These are phyloP conservation scores for Coenonympha glycerion DNA, from an alignment of 2,888 invertebrate genomes.

Conservation along the genomic window DNA sequence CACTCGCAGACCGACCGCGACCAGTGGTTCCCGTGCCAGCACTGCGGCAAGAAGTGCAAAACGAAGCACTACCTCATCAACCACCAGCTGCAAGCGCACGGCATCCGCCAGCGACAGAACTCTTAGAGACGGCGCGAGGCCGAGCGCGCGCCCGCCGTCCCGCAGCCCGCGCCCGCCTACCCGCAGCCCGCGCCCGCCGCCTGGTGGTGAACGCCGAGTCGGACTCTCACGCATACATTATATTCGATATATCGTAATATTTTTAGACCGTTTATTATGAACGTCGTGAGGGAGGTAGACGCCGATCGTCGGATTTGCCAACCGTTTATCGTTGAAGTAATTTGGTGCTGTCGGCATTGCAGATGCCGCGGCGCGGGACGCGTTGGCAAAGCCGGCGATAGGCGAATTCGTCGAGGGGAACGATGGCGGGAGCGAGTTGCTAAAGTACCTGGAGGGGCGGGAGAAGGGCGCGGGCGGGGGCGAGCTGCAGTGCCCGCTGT, in stretches of 20 bases:
- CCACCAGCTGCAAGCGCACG: slow-evolving; percentile 84
- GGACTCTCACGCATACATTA: slow-evolving; percentile 6
- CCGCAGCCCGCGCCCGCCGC: slow-evolving; percentile 27
- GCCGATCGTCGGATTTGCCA: slow-evolving; percentile 55
- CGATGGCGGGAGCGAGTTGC: slow-evolving; percentile 48
- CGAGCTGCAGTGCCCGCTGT: slow-evolving; percentile 81
- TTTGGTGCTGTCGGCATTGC: slow-evolving; percentile 76
- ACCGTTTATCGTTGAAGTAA: slow-evolving; percentile 48
- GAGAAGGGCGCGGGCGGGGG: slow-evolving; percentile 27
- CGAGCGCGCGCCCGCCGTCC: slow-evolving; percentile 44
- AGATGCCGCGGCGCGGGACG: slow-evolving; percentile 60
- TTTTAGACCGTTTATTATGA: slow-evolving; percentile 56
- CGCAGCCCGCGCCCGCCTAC: slow-evolving; percentile 38
- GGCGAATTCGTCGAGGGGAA: slow-evolving; percentile 45
- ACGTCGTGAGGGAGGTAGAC: slow-evolving; percentile 33
- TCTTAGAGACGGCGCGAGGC: slow-evolving; percentile 67
- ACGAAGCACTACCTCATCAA: slow-evolving; percentile 86
- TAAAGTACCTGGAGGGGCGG: slow-evolving; percentile 37
- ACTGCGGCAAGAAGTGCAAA: slow-evolving; percentile 85
- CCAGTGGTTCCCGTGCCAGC: slow-evolving; percentile 82
- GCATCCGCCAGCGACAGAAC: slow-evolving; percentile 81
- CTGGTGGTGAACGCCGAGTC: slow-evolving; percentile 19
- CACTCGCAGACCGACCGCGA: slow-evolving; percentile 82
- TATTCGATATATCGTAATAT: slow-evolving; percentile 45
- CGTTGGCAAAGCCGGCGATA: slow-evolving; percentile 43